Conservation (phyloP, 2,888 invertebrate genomes). For the Emesis castigata region DNA sequence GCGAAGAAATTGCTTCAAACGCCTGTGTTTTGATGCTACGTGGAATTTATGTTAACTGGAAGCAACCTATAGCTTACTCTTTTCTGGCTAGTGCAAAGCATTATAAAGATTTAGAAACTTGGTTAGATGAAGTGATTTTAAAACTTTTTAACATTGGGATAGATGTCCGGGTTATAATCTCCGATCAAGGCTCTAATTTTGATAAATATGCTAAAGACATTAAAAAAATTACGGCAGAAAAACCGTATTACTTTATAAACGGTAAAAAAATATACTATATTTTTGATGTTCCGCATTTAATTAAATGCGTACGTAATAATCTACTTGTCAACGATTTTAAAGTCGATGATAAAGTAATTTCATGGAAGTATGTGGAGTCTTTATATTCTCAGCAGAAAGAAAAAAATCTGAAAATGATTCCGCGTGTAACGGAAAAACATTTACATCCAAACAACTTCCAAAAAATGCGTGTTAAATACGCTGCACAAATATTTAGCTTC, state of each 20-base stretch:
- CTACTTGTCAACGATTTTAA: constrained; percentile 68
- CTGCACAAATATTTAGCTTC: constrained; percentile 68
- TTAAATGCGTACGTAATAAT: constrained; percentile 66
- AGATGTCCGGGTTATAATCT: constrained; percentile 48
- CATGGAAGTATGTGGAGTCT: constrained; percentile 63
- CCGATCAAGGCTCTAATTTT: constrained; percentile 45
- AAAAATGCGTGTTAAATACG: constrained; percentile 66
- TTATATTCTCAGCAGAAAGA: constrained; percentile 65
- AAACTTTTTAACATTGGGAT: constrained; percentile 65
- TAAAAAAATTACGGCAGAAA: constrained; percentile 54
- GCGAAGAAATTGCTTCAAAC: constrained; percentile 39
- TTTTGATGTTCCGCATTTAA: constrained; percentile 70
- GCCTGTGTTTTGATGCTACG: constrained; percentile 52
- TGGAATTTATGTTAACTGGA: constrained; percentile 61
- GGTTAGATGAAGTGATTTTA: constrained; percentile 67
- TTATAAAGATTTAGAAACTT: constrained; percentile 38
- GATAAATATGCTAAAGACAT: constrained; percentile 48
- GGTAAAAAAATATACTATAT: constrained; percentile 66
- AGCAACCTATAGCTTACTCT: constrained; percentile 61
- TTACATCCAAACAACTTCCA: constrained; percentile 65
- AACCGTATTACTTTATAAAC: constrained; percentile 67
- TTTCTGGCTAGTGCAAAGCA: constrained; percentile 53
- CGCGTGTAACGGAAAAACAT: constrained; percentile 65
- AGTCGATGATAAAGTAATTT: constrained; percentile 63
- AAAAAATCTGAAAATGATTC: constrained; percentile 60